Percentiles rank a stretch among this genome's conserved stretches.
These are phyloP conservation scores for Hydractinia echinata DNA, from an alignment of 30 jellyfish, hydroid and myxozoan genomes.

Conservation along the genomic window DNA sequence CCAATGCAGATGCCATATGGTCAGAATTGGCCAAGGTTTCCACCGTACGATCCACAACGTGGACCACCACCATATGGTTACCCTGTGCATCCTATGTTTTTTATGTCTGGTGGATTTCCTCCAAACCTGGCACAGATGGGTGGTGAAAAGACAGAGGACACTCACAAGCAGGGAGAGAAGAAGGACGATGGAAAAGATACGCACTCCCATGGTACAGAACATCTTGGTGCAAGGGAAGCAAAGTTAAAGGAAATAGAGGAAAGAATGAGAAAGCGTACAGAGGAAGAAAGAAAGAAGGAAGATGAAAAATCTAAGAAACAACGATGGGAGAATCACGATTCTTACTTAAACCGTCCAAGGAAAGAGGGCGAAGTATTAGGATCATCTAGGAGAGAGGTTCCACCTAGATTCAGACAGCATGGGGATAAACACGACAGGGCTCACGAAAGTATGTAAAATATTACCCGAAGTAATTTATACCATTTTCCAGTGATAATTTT, in stretches of 20 bases:
- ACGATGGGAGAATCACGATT: background rate
- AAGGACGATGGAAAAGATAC: background rate
- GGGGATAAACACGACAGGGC: background rate
- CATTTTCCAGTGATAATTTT: too few species aligned
- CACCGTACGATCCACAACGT: conserved; percentile 26
- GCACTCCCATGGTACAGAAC: too few species aligned
- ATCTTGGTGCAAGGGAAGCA: conserved; percentile 30
- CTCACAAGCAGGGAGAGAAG: conserved; percentile 13
- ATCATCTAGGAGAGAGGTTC: conserved; percentile 69
- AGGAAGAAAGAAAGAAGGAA: conserved; percentile 15
- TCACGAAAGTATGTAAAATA: too few species aligned
- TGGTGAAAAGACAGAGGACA: conserved; percentile 6
- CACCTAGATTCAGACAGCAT: conserved; percentile 76
- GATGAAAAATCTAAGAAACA: conserved; percentile 7
- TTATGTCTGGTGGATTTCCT: conserved; percentile 3
- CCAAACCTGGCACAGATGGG: conserved; percentile 1
- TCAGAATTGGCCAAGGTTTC: conserved; percentile 27
- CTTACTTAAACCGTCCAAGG: conserved; percentile 34
- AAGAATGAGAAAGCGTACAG: conserved; percentile 50
- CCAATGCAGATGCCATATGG: conserved; percentile 16
- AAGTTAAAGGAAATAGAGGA: conserved; percentile 67
- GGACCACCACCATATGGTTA: conserved; percentile 20
- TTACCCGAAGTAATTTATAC: too few species aligned
- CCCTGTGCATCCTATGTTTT: conserved; percentile 10
- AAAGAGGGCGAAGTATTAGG: conserved; percentile 75